Evolutionary conservation across 2,113 vertebrate species (phyloP).

Genomic region (Aegotheles bennettii): DNA sequence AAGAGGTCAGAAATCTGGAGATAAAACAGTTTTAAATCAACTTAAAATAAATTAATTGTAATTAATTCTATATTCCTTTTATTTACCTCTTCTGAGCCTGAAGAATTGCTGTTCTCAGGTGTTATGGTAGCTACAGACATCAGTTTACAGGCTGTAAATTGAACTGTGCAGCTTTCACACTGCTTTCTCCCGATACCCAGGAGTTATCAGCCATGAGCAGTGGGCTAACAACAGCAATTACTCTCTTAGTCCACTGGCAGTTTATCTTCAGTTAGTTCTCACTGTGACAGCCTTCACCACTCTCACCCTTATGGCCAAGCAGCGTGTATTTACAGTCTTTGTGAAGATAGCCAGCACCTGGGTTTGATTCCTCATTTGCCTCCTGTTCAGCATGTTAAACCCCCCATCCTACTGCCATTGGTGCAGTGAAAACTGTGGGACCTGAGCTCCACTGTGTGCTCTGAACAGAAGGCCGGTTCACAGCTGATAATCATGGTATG

Average conservation of each 20-base stretch:
- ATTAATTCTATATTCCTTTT: not conserved
- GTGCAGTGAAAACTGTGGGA: not conserved
- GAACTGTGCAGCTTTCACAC: not conserved
- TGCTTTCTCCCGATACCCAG: not conserved
- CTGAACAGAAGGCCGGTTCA: not conserved
- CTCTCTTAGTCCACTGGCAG: not conserved
- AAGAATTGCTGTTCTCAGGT: not conserved
- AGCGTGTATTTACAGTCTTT: not conserved
- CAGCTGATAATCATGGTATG: not conserved
- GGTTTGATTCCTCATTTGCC: not conserved
- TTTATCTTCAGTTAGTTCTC: not conserved
- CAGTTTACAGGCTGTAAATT: not conserved
- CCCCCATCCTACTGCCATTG: accelerated
- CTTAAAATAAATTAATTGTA: not conserved
- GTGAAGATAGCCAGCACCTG: not conserved
- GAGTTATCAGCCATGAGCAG: not conserved
- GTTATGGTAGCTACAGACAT: not conserved
- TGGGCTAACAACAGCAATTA: not conserved
- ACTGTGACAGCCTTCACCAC: not conserved
- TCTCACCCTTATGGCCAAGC: accelerated
- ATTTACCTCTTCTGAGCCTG: not conserved
- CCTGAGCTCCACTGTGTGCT: accelerated
- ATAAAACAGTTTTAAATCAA: not conserved
- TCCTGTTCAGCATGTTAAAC: not conserved
- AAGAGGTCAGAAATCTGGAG: not conserved